Evolutionary conservation across 1,140 invertebrate species (phyloP).

Genomic region (Drosophila sp.): DNA sequence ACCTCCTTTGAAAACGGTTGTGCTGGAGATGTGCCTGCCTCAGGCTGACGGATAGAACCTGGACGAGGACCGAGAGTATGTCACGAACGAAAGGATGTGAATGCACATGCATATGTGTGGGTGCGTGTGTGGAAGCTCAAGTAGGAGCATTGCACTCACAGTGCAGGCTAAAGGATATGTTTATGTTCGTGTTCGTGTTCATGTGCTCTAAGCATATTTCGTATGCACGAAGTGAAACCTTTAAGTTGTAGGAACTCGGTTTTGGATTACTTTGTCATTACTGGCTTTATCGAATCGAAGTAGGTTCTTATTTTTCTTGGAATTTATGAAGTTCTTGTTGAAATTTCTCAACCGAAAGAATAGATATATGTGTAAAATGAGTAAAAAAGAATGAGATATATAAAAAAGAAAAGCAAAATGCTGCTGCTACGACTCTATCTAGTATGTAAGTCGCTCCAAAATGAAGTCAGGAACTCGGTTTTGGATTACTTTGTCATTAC

Average conservation of each 20-base stretch:
- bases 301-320: slow-evolving; percentile 50
- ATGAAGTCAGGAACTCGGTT: slow-evolving; percentile 55
- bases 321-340: slow-evolving; percentile 60
- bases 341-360: not conserved
- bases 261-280: slow-evolving; percentile 40
- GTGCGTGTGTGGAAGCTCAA: slow-evolving; percentile 42
- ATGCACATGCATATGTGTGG: too few relatives aligned
- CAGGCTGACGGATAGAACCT: slow-evolving; percentile 31
- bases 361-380: too few relatives aligned
- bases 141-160: slow-evolving; percentile 76
- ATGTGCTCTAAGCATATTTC: slow-evolving; percentile 35
- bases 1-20: slow-evolving; percentile 1
- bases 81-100: slow-evolving; percentile 46
- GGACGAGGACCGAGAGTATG: slow-evolving; percentile 64
- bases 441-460: slow-evolving; percentile 12
- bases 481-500: slow-evolving; percentile 41
- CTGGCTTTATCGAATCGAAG: slow-evolving; percentile 34
- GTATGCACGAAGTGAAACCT: slow-evolving; percentile 74
- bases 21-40: slow-evolving; percentile 29
- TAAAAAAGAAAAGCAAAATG: not conserved
- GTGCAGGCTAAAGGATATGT: slow-evolving; percentile 38
- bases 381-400: slow-evolving; percentile 34
- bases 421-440: not conserved
- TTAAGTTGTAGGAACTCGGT: slow-evolving; percentile 57
- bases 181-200: slow-evolving; percentile 14